phyloP scores from a whole-genome alignment of 2,113 vertebrate species.

The Sebastes fasciatus region DNA sequence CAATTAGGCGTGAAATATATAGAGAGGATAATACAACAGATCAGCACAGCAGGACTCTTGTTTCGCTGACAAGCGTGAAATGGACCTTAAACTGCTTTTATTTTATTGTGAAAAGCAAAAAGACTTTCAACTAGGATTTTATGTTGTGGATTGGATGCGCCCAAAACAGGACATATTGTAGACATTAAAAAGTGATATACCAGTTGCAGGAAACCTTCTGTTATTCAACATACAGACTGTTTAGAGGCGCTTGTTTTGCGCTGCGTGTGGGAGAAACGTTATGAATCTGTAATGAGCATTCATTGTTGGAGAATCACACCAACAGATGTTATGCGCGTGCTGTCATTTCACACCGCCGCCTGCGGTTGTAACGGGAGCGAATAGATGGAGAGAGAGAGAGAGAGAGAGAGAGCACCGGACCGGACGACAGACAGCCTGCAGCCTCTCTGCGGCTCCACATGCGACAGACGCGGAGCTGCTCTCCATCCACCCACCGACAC shows the following conservation, averaged over 20 bases:
- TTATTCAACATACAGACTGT: slow-evolving; percentile 12
- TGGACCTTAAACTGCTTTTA: background rate
- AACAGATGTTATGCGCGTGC: slow-evolving; percentile 86
- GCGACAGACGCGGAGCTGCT: slow-evolving; percentile 49
- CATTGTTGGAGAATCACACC: slow-evolving; percentile 80
- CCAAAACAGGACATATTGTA: background rate
- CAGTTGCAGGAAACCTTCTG: background rate
- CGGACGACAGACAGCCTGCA: background rate
- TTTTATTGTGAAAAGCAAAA: background rate
- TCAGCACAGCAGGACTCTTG: slow-evolving; percentile 25
- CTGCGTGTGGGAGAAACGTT: slow-evolving; percentile 74
- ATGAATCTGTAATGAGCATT: slow-evolving; percentile 87
- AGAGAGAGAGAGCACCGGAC: background rate
- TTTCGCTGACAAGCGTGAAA: slow-evolving; percentile 46
- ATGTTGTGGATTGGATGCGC: background rate
- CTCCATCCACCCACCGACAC: slow-evolving; percentile 12
- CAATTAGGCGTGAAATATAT: slow-evolving; percentile 53
- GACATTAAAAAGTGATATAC: background rate
- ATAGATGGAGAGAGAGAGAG: slow-evolving; percentile 5
- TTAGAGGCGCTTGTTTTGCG: slow-evolving; percentile 33
- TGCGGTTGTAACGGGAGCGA: slow-evolving; percentile 66
- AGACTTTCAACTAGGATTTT: background rate
- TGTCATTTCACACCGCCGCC: slow-evolving; percentile 78
- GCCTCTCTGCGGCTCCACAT: background rate
- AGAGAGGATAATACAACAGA: slow-evolving; percentile 14